phyloP scores from a whole-genome alignment of 2,797 vertebrate species.

The Bradypus variegatus region DNA sequence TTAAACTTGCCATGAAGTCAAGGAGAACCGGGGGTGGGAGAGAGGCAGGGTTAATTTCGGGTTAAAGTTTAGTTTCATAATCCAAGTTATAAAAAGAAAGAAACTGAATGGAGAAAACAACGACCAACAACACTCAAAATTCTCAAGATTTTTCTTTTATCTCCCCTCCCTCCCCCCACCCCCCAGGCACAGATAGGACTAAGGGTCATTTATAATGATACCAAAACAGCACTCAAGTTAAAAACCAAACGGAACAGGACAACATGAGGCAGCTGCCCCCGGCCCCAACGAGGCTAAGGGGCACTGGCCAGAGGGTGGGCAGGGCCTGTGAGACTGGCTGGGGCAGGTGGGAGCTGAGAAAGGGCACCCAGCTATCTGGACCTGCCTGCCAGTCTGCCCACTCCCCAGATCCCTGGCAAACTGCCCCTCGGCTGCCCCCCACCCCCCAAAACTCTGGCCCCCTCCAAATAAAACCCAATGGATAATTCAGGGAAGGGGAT shows the following conservation, averaged over 20 bases:
- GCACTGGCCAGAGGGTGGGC: constrained; percentile 51
- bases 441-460: constrained; percentile 28
- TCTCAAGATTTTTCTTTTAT: constrained; percentile 60
- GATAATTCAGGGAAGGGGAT: constrained; percentile 59
- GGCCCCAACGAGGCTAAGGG: neutral
- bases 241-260: constrained; percentile 56
- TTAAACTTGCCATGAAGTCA: constrained; percentile 79
- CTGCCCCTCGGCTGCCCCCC: constrained; percentile 56
- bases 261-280: neutral
- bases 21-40: constrained; percentile 60
- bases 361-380: neutral
- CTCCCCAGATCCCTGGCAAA: constrained; percentile 65
- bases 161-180: constrained; percentile 5
- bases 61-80: constrained; percentile 78
- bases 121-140: constrained; percentile 69
- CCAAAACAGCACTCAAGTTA: constrained; percentile 71
- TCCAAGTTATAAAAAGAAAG: constrained; percentile 70
- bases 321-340: neutral
- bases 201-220: constrained; percentile 66
- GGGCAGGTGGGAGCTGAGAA: neutral
- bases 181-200: constrained; percentile 72
- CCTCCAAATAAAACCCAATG: constrained; percentile 60
- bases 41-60: constrained; percentile 74
- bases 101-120: constrained; percentile 61
- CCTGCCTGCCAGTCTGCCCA: neutral